Base-by-base conservation (phyloP, 2,888 invertebrate genomes). In the Mesodorylaimus sp. region DNA sequence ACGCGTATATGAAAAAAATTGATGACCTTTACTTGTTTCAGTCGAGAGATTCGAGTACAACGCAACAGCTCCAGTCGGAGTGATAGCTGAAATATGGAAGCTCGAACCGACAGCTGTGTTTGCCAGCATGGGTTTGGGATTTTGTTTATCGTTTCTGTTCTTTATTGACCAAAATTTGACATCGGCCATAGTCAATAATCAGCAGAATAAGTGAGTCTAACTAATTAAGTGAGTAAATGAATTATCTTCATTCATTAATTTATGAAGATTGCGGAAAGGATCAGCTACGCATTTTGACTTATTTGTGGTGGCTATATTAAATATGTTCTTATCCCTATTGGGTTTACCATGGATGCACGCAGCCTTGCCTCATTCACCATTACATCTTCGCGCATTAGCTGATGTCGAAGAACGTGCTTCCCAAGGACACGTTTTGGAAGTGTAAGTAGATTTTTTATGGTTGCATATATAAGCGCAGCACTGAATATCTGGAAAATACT, bases 131-230 rank as follows among this genome's bases (percentile, higher is more conserved):
- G 73, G 73, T 2, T 66, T 76, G 25, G 76, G 76, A 5, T 76
- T 76, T 59, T 72, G 73, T 49, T 65, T 76, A 5, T 76, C 76
- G 1, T 67, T 76, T 48, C 68, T 76, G 37, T 76, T 76, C 64
- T 76, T 76, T 62, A 75, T 76, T 73, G 76, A 76, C 60, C 76
- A 76, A 61, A 76, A 76, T 61, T 76, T 76, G 55, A 72, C 75
- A 25, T 72, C 71, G 48, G 75, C 76, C 26, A 74, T 76, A 61
- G 75, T 76, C 53, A 76, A 75, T 63, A 74, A 73, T 54, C 74
- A 74, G 13, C 70, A 73, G 53, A 75, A 76, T 62, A 76, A 75
- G 75, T 75, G 60, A 62, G 71, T 58, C 16, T 28, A 13, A 13
- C 16, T 32, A 10, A 32, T 10, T 32, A 16, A 32, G 16, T 13